Base-by-base conservation (phyloP, 2,113 vertebrate genomes). In the Oryzias curvinotus region DNA sequence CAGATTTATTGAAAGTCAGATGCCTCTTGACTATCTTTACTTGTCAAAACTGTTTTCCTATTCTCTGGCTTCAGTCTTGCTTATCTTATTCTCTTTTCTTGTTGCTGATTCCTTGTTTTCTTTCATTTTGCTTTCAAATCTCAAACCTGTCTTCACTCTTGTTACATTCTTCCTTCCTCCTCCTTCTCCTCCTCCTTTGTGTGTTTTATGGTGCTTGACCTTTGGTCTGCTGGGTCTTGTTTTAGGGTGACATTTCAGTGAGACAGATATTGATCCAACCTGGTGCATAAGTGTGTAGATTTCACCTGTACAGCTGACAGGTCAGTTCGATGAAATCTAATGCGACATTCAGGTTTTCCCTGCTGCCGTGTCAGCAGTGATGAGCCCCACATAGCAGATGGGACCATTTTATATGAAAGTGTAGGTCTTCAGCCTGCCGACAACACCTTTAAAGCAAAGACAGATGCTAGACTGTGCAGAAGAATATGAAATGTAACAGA, bases 271-370 rank as follows among this genome's bases (percentile, higher is more conserved):
- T 13, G 83, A 88, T 84, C 65, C 4, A 45, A 51, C 21, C 5
- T 30, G 14, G 45, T 66, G 68, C 68, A 47, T 65, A 75, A 23
- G 52, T 85, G 85, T 84, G 85, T 84, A 62, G 74, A 68, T 86
- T 85, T 86, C 79, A 78, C 65, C 73, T 65, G 52, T 60, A 59
- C 26, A 80, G 85, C 88, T 88, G 84, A 88, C 71, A 5, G 69
- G 65, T 65, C 77, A 80, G 59, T 80, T 72, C 69, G 73, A 83
- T 68, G 81, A 76, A 84, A 88, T 84, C 85, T 70, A 85, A 75
- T 66, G 1, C 28, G 21, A 77, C 73, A 43, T 73, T 80, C 43
- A 68, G 68, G 66, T 76, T 68, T 62, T 66, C 61, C 68, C 50
- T 42, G 47, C n/a, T 10, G 78, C 62, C n/a, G 19, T 44, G 71